Conservation (phyloP, 2,797 vertebrate species). For the Nannoperca australis region DNA sequence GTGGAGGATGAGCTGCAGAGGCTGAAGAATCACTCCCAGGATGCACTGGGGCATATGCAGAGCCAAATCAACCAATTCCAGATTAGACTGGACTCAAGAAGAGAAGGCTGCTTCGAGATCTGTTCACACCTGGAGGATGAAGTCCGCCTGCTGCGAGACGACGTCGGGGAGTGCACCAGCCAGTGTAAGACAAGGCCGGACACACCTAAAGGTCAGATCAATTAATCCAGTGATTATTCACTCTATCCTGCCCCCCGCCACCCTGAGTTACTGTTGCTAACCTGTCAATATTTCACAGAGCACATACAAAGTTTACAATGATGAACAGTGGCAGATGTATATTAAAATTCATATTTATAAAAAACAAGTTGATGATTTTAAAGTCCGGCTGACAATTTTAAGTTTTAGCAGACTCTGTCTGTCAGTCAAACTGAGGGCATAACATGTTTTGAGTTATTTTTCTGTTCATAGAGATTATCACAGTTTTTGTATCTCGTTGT, state of each 20-base stretch:
- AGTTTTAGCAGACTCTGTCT: no score
- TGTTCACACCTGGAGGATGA: constrained; percentile 83
- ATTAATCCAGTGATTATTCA: not conserved
- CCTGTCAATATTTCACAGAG: not conserved
- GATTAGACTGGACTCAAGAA: constrained; percentile 63
- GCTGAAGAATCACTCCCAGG: constrained; percentile 84
- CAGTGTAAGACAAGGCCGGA: constrained; percentile 69
- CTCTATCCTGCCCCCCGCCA: no score
- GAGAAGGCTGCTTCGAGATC: constrained; percentile 71
- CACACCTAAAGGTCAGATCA: constrained; percentile 60
- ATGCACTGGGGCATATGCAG: constrained; percentile 79
- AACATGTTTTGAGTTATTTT: no score
- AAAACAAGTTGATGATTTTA: no score
- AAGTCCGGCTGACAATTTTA: no score
- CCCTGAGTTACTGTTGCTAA: not conserved
- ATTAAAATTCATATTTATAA: not conserved
- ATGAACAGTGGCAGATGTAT: no score
- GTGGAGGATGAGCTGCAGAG: constrained; percentile 80
- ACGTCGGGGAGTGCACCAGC: constrained; percentile 76
- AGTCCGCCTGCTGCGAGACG: constrained; percentile 75
- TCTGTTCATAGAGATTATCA: no score
- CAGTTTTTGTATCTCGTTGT: no score
- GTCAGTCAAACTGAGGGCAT: no score
- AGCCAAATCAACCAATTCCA: constrained; percentile 73
- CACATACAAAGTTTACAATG: not conserved